These are phyloP conservation scores for Tortricodes alternella DNA, from an alignment of 2,888 invertebrate genomes.

Conservation along the genomic window DNA sequence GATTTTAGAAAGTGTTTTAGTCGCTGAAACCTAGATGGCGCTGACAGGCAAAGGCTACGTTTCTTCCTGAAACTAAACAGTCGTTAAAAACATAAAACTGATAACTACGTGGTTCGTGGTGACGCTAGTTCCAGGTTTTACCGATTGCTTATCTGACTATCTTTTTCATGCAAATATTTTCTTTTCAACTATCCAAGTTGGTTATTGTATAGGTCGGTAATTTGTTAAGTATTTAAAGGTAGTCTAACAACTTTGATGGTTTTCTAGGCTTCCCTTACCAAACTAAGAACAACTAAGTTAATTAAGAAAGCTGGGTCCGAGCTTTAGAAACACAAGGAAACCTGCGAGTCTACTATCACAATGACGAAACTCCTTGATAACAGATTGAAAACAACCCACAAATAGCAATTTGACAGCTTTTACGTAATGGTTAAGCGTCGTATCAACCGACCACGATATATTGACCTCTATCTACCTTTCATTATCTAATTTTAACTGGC, in stretches of 20 bases:
- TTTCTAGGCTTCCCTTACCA: not conserved
- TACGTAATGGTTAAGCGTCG: constrained; percentile 50
- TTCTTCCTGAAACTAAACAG: not conserved
- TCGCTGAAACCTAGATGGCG: constrained; percentile 19
- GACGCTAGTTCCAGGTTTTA: constrained; percentile 8
- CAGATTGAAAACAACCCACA: constrained; percentile 46
- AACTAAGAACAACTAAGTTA: not conserved
- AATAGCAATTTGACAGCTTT: constrained; percentile 52
- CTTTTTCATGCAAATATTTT: too few relatives aligned
- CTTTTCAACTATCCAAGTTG: too few relatives aligned
- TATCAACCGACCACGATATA: constrained; percentile 31
- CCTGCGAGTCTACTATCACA: constrained; percentile 17
- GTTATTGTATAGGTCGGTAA: too few relatives aligned
- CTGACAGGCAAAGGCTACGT: not conserved
- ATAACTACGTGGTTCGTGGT: too few relatives aligned
- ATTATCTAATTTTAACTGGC: constrained; percentile 35
- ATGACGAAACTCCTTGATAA: constrained; percentile 49
- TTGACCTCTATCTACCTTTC: constrained; percentile 36
- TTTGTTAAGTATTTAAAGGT: too few relatives aligned
- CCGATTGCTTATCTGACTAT: too few relatives aligned
- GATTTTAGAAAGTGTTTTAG: too few relatives aligned
- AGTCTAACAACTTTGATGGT: too few relatives aligned
- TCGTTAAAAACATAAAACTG: too few relatives aligned
- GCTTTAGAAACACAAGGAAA: constrained; percentile 12
- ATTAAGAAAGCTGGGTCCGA: not conserved